phyloP scores from a whole-genome alignment of 1,140 invertebrate genomes.

The Nymphalis io region DNA sequence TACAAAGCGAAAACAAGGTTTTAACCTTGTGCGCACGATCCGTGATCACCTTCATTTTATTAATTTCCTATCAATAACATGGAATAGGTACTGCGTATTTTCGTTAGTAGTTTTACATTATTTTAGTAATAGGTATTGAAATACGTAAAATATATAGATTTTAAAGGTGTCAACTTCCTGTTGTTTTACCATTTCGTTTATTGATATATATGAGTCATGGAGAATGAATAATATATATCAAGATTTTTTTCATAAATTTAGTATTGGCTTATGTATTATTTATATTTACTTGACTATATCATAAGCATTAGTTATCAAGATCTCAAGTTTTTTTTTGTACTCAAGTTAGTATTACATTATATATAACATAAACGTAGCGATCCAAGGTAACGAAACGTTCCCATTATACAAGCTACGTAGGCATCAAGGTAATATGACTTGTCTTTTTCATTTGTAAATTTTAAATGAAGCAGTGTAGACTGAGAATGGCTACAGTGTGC shows the following conservation, averaged over 20 bases:
- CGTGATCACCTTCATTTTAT: conserved; percentile 39
- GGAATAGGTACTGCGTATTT: background rate
- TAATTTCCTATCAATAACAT: conserved; percentile 13
- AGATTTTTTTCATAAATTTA: no score
- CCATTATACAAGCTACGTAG: conserved; percentile 37
- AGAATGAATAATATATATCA: no score
- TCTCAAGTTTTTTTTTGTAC: background rate
- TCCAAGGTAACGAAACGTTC: conserved; percentile 38
- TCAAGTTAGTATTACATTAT: conserved; percentile 5
- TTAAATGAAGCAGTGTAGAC: conserved; percentile 15
- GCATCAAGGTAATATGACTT: conserved; percentile 33
- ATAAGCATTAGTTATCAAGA: background rate
- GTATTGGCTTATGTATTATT: background rate
- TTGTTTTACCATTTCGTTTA: no score
- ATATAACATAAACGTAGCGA: no score
- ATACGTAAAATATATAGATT: no score
- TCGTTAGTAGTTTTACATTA: background rate
- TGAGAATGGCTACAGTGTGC: conserved; percentile 27
- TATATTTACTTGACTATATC: conserved; percentile 2
- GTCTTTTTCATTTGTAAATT: conserved; percentile 31
- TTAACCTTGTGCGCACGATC: conserved; percentile 51
- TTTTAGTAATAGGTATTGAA: background rate
- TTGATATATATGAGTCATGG: no score
- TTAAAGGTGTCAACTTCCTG: no score
- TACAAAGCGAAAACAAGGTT: conserved; percentile 29